A percentile compares a stretch with the other conserved stretches of the same genome.
These are phyloP conservation scores for Tachina fera DNA, from an alignment of 2,888 invertebrate species.

Conservation along the genomic window DNA sequence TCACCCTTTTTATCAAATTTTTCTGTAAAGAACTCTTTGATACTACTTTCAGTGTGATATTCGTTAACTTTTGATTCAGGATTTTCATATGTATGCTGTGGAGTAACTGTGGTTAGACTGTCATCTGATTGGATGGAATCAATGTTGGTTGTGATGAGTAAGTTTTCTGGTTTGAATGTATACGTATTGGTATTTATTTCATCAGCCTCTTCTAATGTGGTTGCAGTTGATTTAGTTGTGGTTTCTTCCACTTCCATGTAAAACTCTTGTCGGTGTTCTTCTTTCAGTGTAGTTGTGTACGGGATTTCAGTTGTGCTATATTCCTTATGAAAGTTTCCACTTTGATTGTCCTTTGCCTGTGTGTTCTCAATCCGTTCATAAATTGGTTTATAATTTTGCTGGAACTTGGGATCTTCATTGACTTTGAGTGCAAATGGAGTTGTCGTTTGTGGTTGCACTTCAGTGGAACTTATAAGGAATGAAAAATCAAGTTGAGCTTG, in stretches of 20 bases:
- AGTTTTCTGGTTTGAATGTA: neutral
- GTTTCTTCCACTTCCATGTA: neutral
- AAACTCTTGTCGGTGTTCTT: neutral
- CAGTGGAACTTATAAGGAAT: slow-evolving; percentile 73
- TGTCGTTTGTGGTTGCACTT: neutral
- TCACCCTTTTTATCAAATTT: slow-evolving; percentile 63
- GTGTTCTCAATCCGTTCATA: slow-evolving; percentile 32
- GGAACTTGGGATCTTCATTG: neutral
- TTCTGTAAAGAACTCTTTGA: slow-evolving; percentile 71
- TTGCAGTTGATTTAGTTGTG: neutral
- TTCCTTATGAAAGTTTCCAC: neutral
- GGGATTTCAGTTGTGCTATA: neutral
- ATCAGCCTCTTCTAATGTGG: slow-evolving; percentile 14
- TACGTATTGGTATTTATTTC: neutral
- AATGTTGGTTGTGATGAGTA: neutral
- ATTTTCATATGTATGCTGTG: neutral
- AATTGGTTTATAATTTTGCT: slow-evolving; percentile 20
- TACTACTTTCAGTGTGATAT: neutral
- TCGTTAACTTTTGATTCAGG: neutral
- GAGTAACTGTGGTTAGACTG: neutral
- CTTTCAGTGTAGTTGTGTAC: neutral
- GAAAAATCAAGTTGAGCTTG: slow-evolving; percentile 79
- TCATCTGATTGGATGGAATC: neutral
- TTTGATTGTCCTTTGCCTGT: neutral
- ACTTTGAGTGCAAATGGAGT: neutral